Evolutionary conservation across 2,113 vertebrate genomes (phyloP).

Genomic region (Notiomystis cincta): DNA sequence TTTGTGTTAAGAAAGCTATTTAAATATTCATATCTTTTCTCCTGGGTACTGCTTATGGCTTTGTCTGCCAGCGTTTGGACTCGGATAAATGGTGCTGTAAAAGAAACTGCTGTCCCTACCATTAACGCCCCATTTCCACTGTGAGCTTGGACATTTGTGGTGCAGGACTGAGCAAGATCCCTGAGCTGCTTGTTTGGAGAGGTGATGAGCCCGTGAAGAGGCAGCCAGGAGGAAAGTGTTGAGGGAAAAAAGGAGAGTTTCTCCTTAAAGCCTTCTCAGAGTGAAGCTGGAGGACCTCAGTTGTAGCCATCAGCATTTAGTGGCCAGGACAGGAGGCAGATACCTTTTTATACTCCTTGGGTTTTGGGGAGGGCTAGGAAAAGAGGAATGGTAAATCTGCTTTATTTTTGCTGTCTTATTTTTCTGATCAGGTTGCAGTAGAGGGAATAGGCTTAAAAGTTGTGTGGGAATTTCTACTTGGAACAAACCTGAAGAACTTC

Average conservation of each 20-base stretch:
- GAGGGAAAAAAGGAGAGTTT: not conserved
- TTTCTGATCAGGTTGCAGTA: not conserved
- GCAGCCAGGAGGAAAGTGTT: not conserved
- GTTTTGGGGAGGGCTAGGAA: not conserved
- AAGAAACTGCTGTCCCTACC: not conserved
- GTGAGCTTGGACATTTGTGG: not conserved
- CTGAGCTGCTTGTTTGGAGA: not conserved
- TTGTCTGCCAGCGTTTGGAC: not conserved
- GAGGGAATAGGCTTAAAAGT: not conserved
- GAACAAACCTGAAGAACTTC: not conserved
- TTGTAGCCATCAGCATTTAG: not conserved
- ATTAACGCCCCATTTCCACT: not conserved
- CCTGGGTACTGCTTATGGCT: conserved; percentile 8
- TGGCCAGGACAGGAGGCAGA: not conserved
- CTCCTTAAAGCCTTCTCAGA: not conserved
- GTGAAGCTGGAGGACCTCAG: not conserved
- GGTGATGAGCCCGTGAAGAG: not conserved
- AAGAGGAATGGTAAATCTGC: not conserved
- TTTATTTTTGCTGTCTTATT: not conserved
- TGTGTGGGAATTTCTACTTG: not conserved
- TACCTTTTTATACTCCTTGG: not conserved
- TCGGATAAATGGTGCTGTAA: not conserved
- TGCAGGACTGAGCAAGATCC: not conserved
- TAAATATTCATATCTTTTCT: conserved; percentile 53
- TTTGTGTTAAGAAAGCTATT: conserved; percentile 49